Evolutionary conservation across 2,797 vertebrate species (phyloP), one percentile per base, ranked within the genome.

Genomic region (Pangasius larnaudii): DNA sequence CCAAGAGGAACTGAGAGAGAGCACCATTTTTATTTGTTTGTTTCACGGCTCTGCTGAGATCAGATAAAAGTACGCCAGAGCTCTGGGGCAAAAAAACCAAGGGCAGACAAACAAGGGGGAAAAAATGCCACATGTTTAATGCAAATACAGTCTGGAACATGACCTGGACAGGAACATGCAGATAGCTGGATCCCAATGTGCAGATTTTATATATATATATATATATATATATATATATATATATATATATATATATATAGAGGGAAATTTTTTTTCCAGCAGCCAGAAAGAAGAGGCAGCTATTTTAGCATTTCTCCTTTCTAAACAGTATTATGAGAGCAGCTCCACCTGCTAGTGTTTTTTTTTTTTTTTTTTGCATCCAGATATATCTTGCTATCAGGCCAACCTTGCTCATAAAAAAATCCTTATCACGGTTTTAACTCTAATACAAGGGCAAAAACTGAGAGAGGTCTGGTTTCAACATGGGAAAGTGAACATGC

Each of bases 341-440:
- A 46, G 58, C 46, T 85, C 63, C 89, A 90, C 86, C 89, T 91
- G 90, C 46, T 86, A 63, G 42, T 46, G 14, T 39, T 53, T 85
- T 36, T 46, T 46, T 36, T 69, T 72, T 69, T 79, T 39, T 77
- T 30, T 56, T 30, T 59, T 61, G 30, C 16, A 33, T 74, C 30
- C 80, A 85, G 39, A 80, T 56, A 49, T 61, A 65, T 18, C 42
- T 53, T 39, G 53, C 81, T 84, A 92, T 91, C 85, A 89, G 81
- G 75, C 49, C 51, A 74, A 49, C 87, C 88, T 88, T 83, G 87
- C 42, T 42, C 36, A 83, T 85, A 58, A 88, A 87, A 90, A 63
- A 72, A 77, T 71, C n/a, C 72, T 82, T 82, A 90, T 90, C 88
- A 83, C 22, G 7, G 63, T 33, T 86, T 79, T 87, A 53, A 53